A percentile compares a stretch with the other conserved stretches of the same genome.
phyloP scores from a whole-genome alignment of 2,113 vertebrate genomes.

The Podarcis raffonei region DNA sequence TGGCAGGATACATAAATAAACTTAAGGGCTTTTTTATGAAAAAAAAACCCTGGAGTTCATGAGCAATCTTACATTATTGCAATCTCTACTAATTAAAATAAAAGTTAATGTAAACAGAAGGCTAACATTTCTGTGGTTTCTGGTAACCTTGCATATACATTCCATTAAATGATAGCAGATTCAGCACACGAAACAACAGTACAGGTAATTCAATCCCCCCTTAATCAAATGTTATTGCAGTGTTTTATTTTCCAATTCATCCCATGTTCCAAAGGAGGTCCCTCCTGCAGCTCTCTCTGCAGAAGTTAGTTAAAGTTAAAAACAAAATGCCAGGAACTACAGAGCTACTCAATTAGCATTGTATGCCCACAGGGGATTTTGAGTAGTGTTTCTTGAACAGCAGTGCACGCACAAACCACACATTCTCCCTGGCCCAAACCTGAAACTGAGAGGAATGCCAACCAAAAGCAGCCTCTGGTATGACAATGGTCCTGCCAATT shows the following conservation, averaged over 20 bases:
- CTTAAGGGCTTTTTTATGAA: background rate
- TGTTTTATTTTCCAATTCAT: background rate
- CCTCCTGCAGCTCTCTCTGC: background rate
- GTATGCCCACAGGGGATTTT: background rate
- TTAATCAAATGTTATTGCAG: background rate
- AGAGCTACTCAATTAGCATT: background rate
- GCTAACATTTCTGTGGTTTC: background rate
- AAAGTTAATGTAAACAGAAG: background rate
- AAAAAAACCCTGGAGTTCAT: background rate
- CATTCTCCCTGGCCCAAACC: background rate
- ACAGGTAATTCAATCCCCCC: background rate
- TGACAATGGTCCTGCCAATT: background rate
- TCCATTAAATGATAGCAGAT: background rate
- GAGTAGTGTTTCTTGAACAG: background rate
- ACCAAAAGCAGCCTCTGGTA: background rate
- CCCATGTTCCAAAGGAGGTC: background rate
- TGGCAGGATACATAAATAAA: background rate
- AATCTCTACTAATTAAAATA: background rate
- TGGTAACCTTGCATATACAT: background rate
- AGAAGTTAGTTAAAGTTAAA: background rate
- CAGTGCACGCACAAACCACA: background rate
- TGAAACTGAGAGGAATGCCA: background rate
- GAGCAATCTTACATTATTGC: slow-evolving; percentile 13
- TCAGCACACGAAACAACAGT: background rate
- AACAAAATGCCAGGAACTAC: background rate